Percentiles rank a stretch among this genome's conserved stretches.
phyloP scores from a whole-genome alignment of 1,140 invertebrate genomes.

The Diorhabda sublineata region DNA sequence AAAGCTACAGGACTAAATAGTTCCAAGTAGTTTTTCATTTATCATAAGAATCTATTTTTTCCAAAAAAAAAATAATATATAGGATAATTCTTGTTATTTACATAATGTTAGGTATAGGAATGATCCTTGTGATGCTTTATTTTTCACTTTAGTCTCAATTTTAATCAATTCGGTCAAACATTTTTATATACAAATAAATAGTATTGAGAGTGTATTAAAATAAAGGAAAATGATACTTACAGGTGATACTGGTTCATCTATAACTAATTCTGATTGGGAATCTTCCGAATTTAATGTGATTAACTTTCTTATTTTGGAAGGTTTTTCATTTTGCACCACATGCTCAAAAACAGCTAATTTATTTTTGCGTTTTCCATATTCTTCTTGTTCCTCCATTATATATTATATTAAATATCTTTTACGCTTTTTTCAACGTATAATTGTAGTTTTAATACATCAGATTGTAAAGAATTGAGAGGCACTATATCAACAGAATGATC shows the following conservation, averaged over 20 bases:
- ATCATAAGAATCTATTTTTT: too few species aligned
- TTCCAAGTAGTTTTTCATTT: too few species aligned
- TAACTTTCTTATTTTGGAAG: slow-evolving; percentile 22
- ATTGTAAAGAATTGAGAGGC: slow-evolving; percentile 33
- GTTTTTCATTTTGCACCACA: slow-evolving; percentile 29
- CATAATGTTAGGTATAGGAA: too few species aligned
- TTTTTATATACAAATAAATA: too few species aligned
- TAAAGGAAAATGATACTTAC: slow-evolving; percentile 1
- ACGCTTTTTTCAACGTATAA: slow-evolving; percentile 32
- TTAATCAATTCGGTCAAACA: too few species aligned
- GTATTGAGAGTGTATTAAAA: too few species aligned
- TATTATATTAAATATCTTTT: background rate
- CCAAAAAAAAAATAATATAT: too few species aligned
- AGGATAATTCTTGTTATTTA: too few species aligned
- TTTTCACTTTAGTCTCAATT: too few species aligned
- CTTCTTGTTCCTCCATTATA: slow-evolving; percentile 20
- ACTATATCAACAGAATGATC: slow-evolving; percentile 28
- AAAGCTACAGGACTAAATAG: too few species aligned
- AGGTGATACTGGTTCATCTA: slow-evolving; percentile 24
- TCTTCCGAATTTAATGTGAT: slow-evolving; percentile 24
- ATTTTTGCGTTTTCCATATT: slow-evolving; percentile 31
- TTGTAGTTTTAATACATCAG: slow-evolving; percentile 32
- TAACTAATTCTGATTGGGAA: slow-evolving; percentile 34
- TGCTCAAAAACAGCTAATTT: slow-evolving; percentile 40
- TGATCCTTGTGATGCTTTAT: too few species aligned